Conservation (phyloP, 1,140 invertebrate species). For the Chironomus striatipennis region DNA sequence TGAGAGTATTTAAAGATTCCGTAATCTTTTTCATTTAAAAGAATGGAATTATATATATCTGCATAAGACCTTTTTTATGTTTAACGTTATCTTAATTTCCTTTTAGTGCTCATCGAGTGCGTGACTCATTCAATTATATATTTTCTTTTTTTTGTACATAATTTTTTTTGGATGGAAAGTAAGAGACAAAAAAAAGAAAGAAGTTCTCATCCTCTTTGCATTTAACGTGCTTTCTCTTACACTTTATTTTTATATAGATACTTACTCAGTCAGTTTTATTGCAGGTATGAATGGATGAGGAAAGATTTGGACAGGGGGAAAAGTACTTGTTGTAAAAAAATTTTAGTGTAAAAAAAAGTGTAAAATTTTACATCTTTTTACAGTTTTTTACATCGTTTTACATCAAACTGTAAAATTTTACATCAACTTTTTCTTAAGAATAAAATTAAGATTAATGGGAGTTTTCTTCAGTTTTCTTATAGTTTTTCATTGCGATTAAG, state of each 20-base stretch:
- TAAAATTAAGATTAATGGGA: too few species aligned
- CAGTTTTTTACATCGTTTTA: too few species aligned
- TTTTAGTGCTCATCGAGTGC: conserved; percentile 11
- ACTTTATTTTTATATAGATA: neutral
- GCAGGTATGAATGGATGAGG: neutral
- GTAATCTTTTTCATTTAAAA: neutral
- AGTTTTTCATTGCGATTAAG: too few species aligned
- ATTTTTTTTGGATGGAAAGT: neutral
- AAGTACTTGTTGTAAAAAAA: too few species aligned
- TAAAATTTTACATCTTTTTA: too few species aligned
- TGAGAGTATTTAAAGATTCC: too few species aligned
- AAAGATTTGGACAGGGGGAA: too few species aligned
- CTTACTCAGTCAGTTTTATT: neutral
- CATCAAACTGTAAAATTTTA: too few species aligned
- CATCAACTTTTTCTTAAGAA: too few species aligned
- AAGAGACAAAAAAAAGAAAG: neutral
- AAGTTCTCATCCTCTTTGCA: neutral
- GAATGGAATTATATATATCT: neutral
- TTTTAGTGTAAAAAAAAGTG: too few species aligned
- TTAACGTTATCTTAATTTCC: conserved; percentile 5
- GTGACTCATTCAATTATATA: conserved; percentile 8
- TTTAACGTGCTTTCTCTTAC: neutral
- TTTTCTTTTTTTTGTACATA: neutral
- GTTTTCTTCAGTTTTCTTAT: too few species aligned
- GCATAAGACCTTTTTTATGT: conserved; percentile 2